These are phyloP conservation scores for Brevimyrus niger DNA, from an alignment of 2,113 vertebrate genomes.

Conservation along the genomic window DNA sequence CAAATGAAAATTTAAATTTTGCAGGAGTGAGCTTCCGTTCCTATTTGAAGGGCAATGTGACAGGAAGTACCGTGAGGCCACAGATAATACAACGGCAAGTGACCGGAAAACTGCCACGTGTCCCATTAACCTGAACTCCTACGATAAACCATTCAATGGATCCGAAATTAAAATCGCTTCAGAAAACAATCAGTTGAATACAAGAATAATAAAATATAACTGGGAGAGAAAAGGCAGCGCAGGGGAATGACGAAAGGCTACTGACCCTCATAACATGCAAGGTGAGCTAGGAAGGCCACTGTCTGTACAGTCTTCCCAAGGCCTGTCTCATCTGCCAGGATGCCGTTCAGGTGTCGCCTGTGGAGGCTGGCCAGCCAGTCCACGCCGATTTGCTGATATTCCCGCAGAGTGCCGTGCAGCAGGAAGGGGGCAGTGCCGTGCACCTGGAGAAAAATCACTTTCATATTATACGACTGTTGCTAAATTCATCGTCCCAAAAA, in stretches of 20 bases:
- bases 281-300: constrained; percentile 82
- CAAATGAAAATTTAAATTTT: neutral
- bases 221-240: neutral
- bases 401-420: constrained; percentile 74
- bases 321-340: constrained; percentile 81
- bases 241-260: neutral
- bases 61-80: neutral
- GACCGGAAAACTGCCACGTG: neutral
- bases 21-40: neutral
- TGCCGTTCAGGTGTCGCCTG: constrained; percentile 81
- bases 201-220: neutral
- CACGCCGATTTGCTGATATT: constrained; percentile 84
- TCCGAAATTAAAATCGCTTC: neutral
- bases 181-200: neutral
- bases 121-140: neutral
- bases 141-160: neutral
- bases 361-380: constrained; percentile 80
- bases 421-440: constrained; percentile 67
- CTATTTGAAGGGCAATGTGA: neutral
- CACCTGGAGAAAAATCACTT: constrained; percentile 40
- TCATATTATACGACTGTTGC: neutral
- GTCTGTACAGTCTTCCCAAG: constrained; percentile 85
- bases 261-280: constrained; percentile 79
- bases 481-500: neutral
- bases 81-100: neutral